These are phyloP conservation scores for Endotricha flammealis DNA, from an alignment of 2,888 invertebrate genomes.

Conservation along the genomic window DNA sequence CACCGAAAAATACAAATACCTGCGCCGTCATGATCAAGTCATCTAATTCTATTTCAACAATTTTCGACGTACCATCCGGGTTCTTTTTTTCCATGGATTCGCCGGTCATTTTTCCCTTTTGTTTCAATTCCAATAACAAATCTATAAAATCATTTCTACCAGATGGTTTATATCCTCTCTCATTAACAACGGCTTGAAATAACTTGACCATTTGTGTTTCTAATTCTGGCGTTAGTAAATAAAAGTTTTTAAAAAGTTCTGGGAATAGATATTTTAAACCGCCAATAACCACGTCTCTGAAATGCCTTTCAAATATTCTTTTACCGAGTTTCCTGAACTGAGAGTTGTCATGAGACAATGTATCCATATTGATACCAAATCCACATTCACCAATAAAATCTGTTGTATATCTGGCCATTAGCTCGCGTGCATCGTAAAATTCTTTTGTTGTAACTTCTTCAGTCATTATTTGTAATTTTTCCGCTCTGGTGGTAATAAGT, in stretches of 20 bases:
- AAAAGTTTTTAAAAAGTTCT: slow-evolving; percentile 47
- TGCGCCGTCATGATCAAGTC: slow-evolving; percentile 57
- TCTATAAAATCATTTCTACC: slow-evolving; percentile 66
- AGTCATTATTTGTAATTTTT: slow-evolving; percentile 49
- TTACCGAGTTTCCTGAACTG: slow-evolving; percentile 57
- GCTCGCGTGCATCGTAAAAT: slow-evolving; percentile 53
- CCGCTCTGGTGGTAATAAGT: slow-evolving; percentile 56
- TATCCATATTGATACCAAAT: slow-evolving; percentile 61
- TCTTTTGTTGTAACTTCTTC: slow-evolving; percentile 42
- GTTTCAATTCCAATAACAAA: slow-evolving; percentile 50
- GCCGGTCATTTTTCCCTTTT: slow-evolving; percentile 54
- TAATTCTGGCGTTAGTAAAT: slow-evolving; percentile 44
- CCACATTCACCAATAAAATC: slow-evolving; percentile 66
- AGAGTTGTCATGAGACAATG: slow-evolving; percentile 53
- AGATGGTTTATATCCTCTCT: slow-evolving; percentile 50
- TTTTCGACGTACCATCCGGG: slow-evolving; percentile 46
- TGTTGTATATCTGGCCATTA: slow-evolving; percentile 66
- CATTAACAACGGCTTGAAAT: slow-evolving; percentile 42
- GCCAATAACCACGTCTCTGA: slow-evolving; percentile 41
- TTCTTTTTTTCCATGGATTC: slow-evolving; percentile 55
- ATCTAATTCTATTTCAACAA: slow-evolving; percentile 47
- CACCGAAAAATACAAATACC: slow-evolving; percentile 67
- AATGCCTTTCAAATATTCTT: slow-evolving; percentile 50
- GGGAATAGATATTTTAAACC: slow-evolving; percentile 54
- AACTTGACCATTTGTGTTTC: slow-evolving; percentile 45